Evolutionary conservation across 2,113 vertebrate species (phyloP).

Genomic region (Colossoma macropomum): DNA sequence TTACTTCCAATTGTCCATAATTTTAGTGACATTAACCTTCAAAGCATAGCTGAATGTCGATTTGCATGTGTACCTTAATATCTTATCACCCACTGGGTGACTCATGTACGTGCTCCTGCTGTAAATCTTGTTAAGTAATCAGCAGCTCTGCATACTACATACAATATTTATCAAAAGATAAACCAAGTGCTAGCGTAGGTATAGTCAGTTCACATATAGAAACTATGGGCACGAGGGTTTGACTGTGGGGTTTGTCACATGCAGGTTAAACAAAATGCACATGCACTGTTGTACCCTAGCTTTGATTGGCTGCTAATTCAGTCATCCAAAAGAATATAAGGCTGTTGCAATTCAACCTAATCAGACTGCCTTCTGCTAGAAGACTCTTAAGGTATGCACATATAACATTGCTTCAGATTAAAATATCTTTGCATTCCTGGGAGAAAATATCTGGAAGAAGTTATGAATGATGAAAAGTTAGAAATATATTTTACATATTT

Average conservation of each 20-base stretch:
- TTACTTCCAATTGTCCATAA: not conserved
- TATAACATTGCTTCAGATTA: not conserved
- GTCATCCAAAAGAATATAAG: slow-evolving; percentile 14
- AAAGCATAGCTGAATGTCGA: not conserved
- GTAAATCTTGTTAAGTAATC: not conserved
- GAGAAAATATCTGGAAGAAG: too few relatives aligned
- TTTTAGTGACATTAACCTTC: not conserved
- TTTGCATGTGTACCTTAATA: not conserved
- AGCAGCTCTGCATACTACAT: not conserved
- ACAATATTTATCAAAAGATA: not conserved
- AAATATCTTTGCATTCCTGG: too few relatives aligned
- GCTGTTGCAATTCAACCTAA: not conserved
- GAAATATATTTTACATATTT: not conserved
- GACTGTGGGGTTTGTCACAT: too few relatives aligned
- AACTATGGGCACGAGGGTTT: not conserved
- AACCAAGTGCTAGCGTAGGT: not conserved
- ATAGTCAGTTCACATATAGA: not conserved
- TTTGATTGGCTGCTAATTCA: slow-evolving; percentile 28
- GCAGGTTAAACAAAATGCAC: not conserved
- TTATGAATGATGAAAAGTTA: too few relatives aligned
- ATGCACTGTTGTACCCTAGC: not conserved
- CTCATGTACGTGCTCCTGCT: not conserved
- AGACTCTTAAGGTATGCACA: slow-evolving; percentile 14
- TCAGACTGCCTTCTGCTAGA: not conserved
- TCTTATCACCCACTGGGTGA: not conserved